These are phyloP conservation scores for Megaceryle alcyon DNA, from an alignment of 2,797 vertebrate genomes.

Conservation along the genomic window DNA sequence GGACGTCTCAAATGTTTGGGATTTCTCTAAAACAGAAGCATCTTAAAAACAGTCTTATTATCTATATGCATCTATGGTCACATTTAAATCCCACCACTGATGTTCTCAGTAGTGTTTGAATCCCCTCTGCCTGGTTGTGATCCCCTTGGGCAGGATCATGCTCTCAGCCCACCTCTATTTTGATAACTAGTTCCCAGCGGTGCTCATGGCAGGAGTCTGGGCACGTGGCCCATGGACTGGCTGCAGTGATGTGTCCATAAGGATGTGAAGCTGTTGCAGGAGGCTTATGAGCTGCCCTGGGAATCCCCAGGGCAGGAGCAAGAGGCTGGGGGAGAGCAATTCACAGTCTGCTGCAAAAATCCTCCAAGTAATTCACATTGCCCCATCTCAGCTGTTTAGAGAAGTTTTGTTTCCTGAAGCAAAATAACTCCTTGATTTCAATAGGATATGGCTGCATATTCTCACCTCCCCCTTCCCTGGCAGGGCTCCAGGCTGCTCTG, in stretches of 20 bases:
- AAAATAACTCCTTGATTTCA: not conserved
- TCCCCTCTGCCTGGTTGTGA: not conserved
- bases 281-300: not conserved
- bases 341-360: not conserved
- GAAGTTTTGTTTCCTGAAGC: not conserved
- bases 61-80: not conserved
- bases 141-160: not conserved
- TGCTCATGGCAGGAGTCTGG: not conserved
- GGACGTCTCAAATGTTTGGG: not conserved
- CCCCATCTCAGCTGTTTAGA: not conserved
- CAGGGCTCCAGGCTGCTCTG: not conserved
- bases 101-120: not conserved
- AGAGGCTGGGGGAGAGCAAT: not conserved
- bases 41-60: not conserved
- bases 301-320: accelerated
- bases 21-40: not conserved
- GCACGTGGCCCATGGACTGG: not conserved
- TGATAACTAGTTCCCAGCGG: not conserved
- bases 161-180: not conserved
- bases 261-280: not conserved
- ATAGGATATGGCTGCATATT: not conserved
- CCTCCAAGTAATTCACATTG: accelerated
- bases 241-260: not conserved
- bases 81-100: not conserved
- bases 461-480: not conserved